A percentile compares a stretch with the other conserved stretches of the same genome.
Evolutionary conservation across 2,888 invertebrate genomes (phyloP).

Genomic region (Rhagonycha fulva): DNA sequence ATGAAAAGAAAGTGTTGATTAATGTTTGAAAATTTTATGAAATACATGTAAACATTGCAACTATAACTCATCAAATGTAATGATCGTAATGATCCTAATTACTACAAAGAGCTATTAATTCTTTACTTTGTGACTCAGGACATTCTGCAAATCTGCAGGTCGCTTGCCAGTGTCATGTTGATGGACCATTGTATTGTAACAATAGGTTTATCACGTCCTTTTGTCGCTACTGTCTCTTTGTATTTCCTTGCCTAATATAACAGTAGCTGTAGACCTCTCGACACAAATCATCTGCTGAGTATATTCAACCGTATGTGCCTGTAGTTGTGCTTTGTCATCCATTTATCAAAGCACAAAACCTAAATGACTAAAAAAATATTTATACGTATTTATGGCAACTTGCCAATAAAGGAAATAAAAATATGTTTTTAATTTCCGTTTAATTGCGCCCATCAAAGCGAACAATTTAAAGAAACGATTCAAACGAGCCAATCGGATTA

Average conservation of each 20-base stretch:
- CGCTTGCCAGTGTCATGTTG: conserved; percentile 50
- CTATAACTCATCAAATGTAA: not conserved
- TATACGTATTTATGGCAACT: not conserved
- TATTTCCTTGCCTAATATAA: conserved; percentile 42
- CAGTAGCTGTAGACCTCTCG: conserved; percentile 44
- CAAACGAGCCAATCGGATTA: not conserved
- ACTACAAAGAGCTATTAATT: not conserved
- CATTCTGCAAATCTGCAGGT: conserved; percentile 34
- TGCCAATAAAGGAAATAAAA: not conserved
- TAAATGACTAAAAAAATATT: conserved; percentile 3
- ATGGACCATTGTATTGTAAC: conserved; percentile 53
- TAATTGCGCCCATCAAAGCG: conserved; percentile 1
- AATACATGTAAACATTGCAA: not conserved
- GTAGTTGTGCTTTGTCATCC: conserved; percentile 18
- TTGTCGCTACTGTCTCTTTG: conserved; percentile 49
- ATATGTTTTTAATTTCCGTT: conserved; percentile 15
- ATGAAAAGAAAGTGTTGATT: not conserved
- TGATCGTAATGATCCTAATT: not conserved
- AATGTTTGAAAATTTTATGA: not conserved
- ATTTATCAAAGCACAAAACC: conserved; percentile 23
- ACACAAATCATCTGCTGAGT: conserved; percentile 44
- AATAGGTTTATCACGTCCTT: conserved; percentile 53
- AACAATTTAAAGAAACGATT: not conserved
- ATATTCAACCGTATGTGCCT: conserved; percentile 23
- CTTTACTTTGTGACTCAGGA: conserved; percentile 14